A percentile compares a stretch with the other conserved stretches of the same genome.
Evolutionary conservation across 2,113 vertebrate genomes (phyloP).

Genomic region (Ophiodon elongatus): DNA sequence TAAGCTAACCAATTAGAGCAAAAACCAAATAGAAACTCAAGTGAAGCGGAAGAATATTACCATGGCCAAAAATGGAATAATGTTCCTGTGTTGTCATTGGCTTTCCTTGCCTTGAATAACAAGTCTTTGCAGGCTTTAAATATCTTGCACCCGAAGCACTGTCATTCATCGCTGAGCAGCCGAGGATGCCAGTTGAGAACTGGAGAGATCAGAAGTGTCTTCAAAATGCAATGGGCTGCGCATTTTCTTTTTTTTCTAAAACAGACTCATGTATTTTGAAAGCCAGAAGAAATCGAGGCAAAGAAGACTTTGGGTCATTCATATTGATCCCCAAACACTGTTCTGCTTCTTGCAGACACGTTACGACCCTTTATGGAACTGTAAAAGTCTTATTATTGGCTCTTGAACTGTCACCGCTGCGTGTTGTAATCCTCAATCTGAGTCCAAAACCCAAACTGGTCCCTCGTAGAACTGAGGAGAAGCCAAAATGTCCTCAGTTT

Average conservation of each 20-base stretch:
- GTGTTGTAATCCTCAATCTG: background rate
- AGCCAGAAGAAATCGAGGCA: constrained; percentile 4
- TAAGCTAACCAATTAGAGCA: constrained; percentile 27
- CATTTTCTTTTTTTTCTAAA: background rate
- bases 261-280: constrained; percentile 34
- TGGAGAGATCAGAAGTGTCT: constrained; percentile 54
- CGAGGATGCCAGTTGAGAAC: constrained; percentile 39
- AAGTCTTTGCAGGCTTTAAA: constrained; percentile 61
- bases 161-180: constrained; percentile 50
- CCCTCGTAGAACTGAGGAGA: background rate
- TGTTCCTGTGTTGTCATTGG: constrained; percentile 17
- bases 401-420: constrained; percentile 1
- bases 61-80: constrained; percentile 4
- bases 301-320: constrained; percentile 22
- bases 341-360: constrained; percentile 14
- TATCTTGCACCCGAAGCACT: constrained; percentile 35
- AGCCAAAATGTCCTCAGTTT: background rate
- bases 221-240: constrained; percentile 6
- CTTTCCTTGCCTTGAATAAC: constrained; percentile 32
- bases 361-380: constrained; percentile 29
- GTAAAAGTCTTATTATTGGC: constrained; percentile 37
- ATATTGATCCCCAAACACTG: constrained; percentile 9
- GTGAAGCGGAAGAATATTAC: constrained; percentile 25
- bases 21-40: constrained; percentile 8
- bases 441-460: constrained; percentile 8